phyloP scores from a whole-genome alignment of 2,888 invertebrate species.

The Malacosoma neustria region DNA sequence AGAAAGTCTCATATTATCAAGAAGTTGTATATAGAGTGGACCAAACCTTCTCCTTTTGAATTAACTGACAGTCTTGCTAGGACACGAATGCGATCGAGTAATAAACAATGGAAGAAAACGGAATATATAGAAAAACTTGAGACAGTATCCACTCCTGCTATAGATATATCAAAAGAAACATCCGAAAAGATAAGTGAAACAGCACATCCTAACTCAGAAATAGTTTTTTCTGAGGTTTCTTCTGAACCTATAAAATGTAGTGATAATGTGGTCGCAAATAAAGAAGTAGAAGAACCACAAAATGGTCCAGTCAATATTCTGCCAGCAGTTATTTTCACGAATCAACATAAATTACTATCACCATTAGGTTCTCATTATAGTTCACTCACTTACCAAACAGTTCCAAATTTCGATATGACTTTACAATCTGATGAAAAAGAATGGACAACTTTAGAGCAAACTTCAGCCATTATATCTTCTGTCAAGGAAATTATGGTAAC shows the following conservation, averaged over 20 bases:
- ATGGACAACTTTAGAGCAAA: slow-evolving; percentile 20
- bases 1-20: slow-evolving; percentile 42
- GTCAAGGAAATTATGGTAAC: slow-evolving; percentile 31
- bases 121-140: slow-evolving; percentile 6
- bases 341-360: slow-evolving; percentile 40
- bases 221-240: slow-evolving; percentile 11
- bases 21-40: slow-evolving; percentile 36
- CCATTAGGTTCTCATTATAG: slow-evolving; percentile 23
- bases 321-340: slow-evolving; percentile 30
- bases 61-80: slow-evolving; percentile 37
- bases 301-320: slow-evolving; percentile 15
- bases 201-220: slow-evolving; percentile 44
- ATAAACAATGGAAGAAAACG: slow-evolving; percentile 16
- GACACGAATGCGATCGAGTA: slow-evolving; percentile 38
- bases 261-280: slow-evolving; percentile 4
- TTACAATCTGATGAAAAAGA: slow-evolving; percentile 15
- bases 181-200: slow-evolving; percentile 16
- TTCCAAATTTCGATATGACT: slow-evolving; percentile 5
- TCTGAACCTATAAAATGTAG: slow-evolving; percentile 2
- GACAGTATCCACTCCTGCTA: slow-evolving; percentile 1
- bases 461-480: slow-evolving; percentile 23
- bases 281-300: slow-evolving; percentile 16
- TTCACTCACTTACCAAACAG: slow-evolving; percentile 17
- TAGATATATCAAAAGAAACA: slow-evolving; percentile 11
- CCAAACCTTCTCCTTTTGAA: slow-evolving; percentile 45